Conservation (phyloP, 2,888 invertebrate genomes). For the Yponomeuta evonymella region DNA sequence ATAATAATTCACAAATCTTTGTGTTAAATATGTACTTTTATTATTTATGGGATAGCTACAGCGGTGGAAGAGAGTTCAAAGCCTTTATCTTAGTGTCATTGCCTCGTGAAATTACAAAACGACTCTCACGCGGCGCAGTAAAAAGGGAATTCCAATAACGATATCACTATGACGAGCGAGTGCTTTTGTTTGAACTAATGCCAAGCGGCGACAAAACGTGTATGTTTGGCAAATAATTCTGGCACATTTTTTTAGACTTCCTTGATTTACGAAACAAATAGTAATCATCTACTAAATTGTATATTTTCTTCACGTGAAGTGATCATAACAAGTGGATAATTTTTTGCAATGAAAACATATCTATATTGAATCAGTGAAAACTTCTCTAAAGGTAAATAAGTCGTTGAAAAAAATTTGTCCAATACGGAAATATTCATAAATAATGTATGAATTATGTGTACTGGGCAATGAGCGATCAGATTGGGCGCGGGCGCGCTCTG, state of each 20-base stretch:
- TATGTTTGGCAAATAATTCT: background rate
- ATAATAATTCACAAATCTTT: no score
- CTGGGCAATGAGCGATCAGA: no score
- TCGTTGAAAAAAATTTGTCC: no score
- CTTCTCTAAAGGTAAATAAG: no score
- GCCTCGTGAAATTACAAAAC: background rate
- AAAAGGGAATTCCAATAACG: conserved; percentile 8
- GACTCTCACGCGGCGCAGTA: background rate
- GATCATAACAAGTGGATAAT: background rate
- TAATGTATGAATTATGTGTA: no score
- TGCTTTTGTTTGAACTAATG: conserved; percentile 7
- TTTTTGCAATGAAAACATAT: no score
- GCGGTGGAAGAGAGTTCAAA: background rate
- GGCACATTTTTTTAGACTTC: background rate
- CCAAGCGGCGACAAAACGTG: background rate
- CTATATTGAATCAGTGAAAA: no score
- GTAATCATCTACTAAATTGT: background rate
- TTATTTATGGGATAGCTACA: no score
- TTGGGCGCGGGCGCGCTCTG: no score
- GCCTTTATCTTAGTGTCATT: background rate
- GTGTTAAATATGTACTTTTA: no score
- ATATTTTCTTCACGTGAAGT: background rate
- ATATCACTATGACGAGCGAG: background rate
- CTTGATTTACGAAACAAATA: background rate
- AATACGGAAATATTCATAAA: no score